A percentile compares a stretch with the other conserved stretches of the same genome.
Evolutionary conservation across 35 echinoderm and acorn worm genomes (phyloP).

Genomic region (Patiria miniata): DNA sequence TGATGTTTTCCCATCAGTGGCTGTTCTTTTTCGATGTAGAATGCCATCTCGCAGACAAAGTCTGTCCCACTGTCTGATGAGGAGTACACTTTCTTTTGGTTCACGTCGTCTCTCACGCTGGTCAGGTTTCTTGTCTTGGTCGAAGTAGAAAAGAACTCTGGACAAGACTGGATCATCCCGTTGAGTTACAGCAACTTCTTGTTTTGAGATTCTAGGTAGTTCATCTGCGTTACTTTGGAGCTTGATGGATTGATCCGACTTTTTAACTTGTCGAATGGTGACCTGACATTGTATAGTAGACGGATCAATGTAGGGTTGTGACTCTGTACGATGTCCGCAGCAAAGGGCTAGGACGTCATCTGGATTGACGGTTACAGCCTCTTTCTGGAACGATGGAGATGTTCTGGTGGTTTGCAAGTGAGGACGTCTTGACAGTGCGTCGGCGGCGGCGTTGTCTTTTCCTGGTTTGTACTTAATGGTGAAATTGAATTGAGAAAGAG

Average conservation of each 20-base stretch:
- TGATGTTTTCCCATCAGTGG: background rate
- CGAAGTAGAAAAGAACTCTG: background rate
- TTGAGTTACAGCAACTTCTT: background rate
- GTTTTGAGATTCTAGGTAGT: background rate
- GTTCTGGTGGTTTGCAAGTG: background rate
- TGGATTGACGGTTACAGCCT: background rate
- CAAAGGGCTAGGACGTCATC: background rate
- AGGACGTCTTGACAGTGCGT: constrained; percentile 33
- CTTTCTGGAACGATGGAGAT: background rate
- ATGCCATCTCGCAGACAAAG: background rate
- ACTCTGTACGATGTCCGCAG: background rate
- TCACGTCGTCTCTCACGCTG: background rate
- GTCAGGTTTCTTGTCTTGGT: background rate
- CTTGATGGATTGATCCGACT: background rate
- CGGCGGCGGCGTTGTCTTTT: constrained; percentile 25
- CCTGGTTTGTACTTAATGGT: constrained; percentile 29
- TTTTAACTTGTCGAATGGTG: background rate
- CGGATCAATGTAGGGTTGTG: too few species aligned
- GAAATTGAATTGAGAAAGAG: constrained; percentile 1
- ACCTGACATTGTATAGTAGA: background rate
- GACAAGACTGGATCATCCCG: background rate
- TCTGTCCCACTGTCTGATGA: background rate
- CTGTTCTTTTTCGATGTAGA: background rate
- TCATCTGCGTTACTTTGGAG: background rate
- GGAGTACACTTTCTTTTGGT: background rate